Conservation (phyloP, 2,113 vertebrate genomes). For the Microcebus ravelobensis region DNA sequence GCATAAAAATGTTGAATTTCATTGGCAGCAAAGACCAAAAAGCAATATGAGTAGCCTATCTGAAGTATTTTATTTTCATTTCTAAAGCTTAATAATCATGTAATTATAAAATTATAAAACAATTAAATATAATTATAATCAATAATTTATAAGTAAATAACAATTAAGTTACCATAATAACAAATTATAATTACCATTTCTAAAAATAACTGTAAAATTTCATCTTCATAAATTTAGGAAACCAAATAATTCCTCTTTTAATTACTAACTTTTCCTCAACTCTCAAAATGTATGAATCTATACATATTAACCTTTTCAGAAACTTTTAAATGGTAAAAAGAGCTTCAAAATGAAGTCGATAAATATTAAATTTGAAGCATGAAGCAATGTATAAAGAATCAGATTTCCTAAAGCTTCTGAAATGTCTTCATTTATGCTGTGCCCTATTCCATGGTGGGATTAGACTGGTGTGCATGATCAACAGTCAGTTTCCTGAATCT, state of each 20-base stretch:
- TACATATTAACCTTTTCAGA: background rate
- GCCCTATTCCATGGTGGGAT: background rate
- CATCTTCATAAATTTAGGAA: background rate
- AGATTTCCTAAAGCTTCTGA: background rate
- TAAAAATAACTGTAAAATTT: background rate
- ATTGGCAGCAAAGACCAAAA: background rate
- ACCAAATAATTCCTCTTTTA: background rate
- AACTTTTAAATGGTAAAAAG: background rate
- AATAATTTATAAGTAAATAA: background rate
- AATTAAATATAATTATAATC: background rate
- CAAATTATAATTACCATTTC: background rate
- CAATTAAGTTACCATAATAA: background rate
- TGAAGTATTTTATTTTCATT: background rate
- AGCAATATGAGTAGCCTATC: background rate
- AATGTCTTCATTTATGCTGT: background rate
- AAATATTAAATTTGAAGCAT: background rate
- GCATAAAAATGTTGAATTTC: background rate
- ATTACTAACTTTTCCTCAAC: background rate
- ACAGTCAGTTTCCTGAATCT: background rate
- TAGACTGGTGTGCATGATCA: background rate
- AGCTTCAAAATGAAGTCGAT: background rate
- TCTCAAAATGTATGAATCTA: constrained; percentile 6
- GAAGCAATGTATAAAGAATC: background rate
- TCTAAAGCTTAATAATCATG: background rate
- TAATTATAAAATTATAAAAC: background rate